These are phyloP conservation scores for Drosophila melanica DNA, from an alignment of 1,140 invertebrate species.

Conservation along the genomic window DNA sequence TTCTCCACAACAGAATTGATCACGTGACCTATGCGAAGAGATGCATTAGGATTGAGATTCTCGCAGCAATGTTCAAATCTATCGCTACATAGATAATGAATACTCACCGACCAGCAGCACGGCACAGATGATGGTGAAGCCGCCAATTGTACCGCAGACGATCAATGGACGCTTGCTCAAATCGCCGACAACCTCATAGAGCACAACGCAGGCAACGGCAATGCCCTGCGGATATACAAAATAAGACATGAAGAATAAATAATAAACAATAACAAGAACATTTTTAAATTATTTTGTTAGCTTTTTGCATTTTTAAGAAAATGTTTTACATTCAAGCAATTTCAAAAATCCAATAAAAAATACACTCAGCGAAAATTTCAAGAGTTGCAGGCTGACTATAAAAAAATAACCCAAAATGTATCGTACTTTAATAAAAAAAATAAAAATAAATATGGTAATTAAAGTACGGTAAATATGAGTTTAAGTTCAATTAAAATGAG, in stretches of 20 bases:
- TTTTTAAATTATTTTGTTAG: background rate
- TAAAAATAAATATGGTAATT: no score
- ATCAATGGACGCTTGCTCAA: slow-evolving; percentile 60
- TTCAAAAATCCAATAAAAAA: no score
- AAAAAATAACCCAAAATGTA: no score
- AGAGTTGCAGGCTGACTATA: no score
- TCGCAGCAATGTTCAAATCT: background rate
- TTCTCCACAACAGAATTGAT: slow-evolving; percentile 76
- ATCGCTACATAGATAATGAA: background rate
- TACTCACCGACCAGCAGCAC: slow-evolving; percentile 86
- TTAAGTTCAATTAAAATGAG: no score
- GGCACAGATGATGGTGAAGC: slow-evolving; percentile 87
- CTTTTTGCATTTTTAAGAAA: no score
- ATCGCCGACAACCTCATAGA: slow-evolving; percentile 57
- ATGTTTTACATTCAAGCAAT: no score
- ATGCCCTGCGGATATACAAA: slow-evolving; percentile 54
- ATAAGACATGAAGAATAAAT: background rate
- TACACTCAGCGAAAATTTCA: no score
- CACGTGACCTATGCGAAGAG: slow-evolving; percentile 86
- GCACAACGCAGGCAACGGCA: slow-evolving; percentile 75
- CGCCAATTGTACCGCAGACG: slow-evolving; percentile 86
- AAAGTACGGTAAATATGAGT: no score
- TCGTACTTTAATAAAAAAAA: no score
- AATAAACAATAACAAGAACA: background rate
- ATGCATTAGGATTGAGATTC: background rate